phyloP scores from a whole-genome alignment of 2,888 invertebrate species.

The Bedellia somnulentella region DNA sequence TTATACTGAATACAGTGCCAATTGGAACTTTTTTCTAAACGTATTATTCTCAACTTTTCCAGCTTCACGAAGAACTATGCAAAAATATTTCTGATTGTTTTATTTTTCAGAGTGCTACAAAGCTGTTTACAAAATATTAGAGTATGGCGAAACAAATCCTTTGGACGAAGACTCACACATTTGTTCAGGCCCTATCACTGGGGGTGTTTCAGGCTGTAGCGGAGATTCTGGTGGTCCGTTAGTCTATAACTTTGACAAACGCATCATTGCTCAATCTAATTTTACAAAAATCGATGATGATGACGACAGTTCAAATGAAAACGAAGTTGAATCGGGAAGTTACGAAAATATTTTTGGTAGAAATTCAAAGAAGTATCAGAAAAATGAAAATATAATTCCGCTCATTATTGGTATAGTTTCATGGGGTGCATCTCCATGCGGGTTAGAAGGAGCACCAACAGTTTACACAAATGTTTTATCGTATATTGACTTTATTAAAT shows the following conservation, averaged over 20 bases:
- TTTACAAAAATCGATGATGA: no score
- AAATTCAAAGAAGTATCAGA: conserved; percentile 6
- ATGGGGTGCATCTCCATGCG: conserved; percentile 58
- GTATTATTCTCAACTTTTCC: no score
- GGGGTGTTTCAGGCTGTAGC: conserved; percentile 51
- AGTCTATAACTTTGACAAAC: conserved; percentile 19
- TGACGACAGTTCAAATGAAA: conserved; percentile 1
- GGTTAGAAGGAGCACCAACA: conserved; percentile 47
- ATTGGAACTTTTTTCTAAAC: no score
- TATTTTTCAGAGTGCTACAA: conserved; percentile 33
- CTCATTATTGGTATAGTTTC: conserved; percentile 56
- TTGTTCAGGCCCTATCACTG: conserved; percentile 53
- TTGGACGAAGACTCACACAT: conserved; percentile 41
- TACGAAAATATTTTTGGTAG: conserved; percentile 10
- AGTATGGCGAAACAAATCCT: conserved; percentile 31
- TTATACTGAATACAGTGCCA: no score
- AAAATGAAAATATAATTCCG: conserved; percentile 14
- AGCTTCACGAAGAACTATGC: neutral
- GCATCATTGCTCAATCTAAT: no score
- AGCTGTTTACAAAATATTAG: conserved; percentile 30
- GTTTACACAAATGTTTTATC: conserved; percentile 53
- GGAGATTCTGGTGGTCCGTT: conserved; percentile 63
- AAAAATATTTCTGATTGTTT: neutral
- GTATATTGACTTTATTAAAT: conserved; percentile 44
- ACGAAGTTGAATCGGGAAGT: conserved; percentile 2